Conservation (phyloP, 2,888 invertebrate species). For the Drosophila crucigera region DNA sequence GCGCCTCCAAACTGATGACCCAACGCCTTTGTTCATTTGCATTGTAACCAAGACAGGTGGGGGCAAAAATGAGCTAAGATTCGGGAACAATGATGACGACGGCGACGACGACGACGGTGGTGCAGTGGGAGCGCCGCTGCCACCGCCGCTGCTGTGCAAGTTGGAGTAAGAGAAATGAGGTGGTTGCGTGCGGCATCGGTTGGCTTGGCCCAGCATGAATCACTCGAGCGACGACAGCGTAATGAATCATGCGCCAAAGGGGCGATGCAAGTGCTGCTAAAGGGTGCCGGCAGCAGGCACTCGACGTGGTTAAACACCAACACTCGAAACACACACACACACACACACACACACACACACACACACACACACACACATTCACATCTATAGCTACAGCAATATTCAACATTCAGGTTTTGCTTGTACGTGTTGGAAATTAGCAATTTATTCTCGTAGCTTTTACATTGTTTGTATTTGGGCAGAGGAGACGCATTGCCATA, state of each 20-base stretch:
- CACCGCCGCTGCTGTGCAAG: constrained; percentile 8
- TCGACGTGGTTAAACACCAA: constrained; percentile 40
- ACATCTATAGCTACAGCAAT: constrained; percentile 1
- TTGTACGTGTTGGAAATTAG: constrained; percentile 67
- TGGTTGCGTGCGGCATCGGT: constrained; percentile 59
- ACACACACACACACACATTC: constrained; percentile 4
- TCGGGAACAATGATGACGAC: constrained; percentile 28
- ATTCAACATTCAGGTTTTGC: constrained; percentile 19
- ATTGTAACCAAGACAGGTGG: constrained; percentile 26
- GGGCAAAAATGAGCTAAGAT: constrained; percentile 25
- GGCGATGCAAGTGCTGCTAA: constrained; percentile 8
- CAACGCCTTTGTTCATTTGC: constrained; percentile 33
- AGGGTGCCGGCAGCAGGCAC: constrained; percentile 45
- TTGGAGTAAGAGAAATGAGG: constrained; percentile 49
- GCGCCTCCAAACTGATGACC: constrained; percentile 36
- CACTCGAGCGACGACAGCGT: constrained; percentile 60
- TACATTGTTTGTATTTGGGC: constrained; percentile 39
- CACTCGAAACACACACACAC: constrained; percentile 27
- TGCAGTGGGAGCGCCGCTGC: constrained; percentile 49
- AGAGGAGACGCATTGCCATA: constrained; percentile 21
- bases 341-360: constrained; percentile 5
- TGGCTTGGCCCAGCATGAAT: constrained; percentile 60
- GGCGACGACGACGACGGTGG: background rate
- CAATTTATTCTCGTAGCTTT: constrained; percentile 62
- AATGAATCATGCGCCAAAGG: constrained; percentile 65